phyloP scores from a whole-genome alignment of 2,888 invertebrate species.

The Gastracanthus pulcherrimus region DNA sequence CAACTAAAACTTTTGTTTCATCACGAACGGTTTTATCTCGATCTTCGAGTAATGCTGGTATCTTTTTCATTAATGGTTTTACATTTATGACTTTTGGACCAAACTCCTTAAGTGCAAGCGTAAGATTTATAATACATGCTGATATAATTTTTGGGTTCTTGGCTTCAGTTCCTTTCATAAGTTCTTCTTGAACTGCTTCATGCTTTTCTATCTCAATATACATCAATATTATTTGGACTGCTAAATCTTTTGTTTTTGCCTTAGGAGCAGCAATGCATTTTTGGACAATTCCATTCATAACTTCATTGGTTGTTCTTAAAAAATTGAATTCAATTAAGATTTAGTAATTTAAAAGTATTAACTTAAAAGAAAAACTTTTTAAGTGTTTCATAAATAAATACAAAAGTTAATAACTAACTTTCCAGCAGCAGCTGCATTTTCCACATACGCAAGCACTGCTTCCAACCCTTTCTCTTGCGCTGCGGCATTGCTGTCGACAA shows the following conservation, averaged over 20 bases:
- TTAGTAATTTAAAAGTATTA: conserved; percentile 6
- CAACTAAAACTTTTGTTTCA: conserved; percentile 93
- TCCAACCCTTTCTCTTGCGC: conserved; percentile 98
- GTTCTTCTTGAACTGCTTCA: conserved; percentile 92
- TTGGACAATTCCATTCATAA: conserved; percentile 90
- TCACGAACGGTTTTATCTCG: conserved; percentile 95
- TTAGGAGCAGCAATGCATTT: conserved; percentile 96
- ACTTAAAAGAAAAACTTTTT: background rate
- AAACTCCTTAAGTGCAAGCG: conserved; percentile 90
- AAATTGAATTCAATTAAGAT: background rate
- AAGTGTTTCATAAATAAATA: conserved; percentile 11
- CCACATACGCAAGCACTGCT: conserved; percentile 92
- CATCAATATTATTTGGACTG: conserved; percentile 93
- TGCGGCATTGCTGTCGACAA: conserved; percentile 94
- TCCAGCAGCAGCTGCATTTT: conserved; percentile 92
- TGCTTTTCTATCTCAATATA: conserved; percentile 97
- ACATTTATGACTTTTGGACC: conserved; percentile 94
- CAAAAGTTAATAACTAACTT: conserved; percentile 79
- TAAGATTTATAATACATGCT: conserved; percentile 88
- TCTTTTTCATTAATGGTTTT: conserved; percentile 93
- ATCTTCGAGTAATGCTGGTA: conserved; percentile 91
- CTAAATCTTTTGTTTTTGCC: conserved; percentile 94
- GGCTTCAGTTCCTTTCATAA: conserved; percentile 95
- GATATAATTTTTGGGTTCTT: conserved; percentile 97
- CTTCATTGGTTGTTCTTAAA: conserved; percentile 88